Conservation (phyloP, 2,888 invertebrate species). For the Gortyna flavago region DNA sequence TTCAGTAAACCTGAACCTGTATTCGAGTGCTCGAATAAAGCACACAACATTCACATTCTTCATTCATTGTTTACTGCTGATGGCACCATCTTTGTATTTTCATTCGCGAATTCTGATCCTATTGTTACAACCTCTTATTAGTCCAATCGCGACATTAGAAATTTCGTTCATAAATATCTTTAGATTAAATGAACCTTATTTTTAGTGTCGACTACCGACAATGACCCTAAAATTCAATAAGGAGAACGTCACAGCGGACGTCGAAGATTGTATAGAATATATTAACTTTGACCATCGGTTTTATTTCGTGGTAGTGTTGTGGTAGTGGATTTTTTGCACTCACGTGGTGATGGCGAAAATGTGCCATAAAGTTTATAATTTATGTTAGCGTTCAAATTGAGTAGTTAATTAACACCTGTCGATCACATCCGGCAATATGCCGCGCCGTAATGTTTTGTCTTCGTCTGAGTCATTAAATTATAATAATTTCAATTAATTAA, state of each 20-base stretch:
- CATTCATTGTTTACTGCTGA: too few species aligned
- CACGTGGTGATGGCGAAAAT: slow-evolving; percentile 1
- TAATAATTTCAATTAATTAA: too few species aligned
- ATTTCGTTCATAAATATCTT: not conserved
- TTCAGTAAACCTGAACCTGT: too few species aligned
- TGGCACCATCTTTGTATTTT: not conserved
- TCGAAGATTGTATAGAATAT: not conserved
- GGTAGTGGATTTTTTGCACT: slow-evolving; percentile 2
- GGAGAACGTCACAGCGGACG: not conserved
- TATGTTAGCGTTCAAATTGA: not conserved
- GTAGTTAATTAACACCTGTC: not conserved
- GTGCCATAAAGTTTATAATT: too few species aligned
- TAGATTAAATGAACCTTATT: not conserved
- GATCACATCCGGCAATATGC: not conserved
- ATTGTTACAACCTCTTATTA: not conserved
- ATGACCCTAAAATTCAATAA: slow-evolving; percentile 3
- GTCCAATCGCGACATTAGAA: not conserved
- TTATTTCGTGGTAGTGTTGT: not conserved
- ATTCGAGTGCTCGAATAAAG: too few species aligned
- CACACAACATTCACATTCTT: too few species aligned
- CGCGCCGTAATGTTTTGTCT: not conserved
- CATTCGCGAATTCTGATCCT: not conserved
- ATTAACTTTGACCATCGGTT: slow-evolving; percentile 1
- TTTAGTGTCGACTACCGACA: slow-evolving; percentile 1
- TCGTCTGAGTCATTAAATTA: not conserved